Evolutionary conservation across 2,888 invertebrate species (phyloP), one percentile per base, ranked within the genome.

Genomic region (Pachycephus smyrnensis): DNA sequence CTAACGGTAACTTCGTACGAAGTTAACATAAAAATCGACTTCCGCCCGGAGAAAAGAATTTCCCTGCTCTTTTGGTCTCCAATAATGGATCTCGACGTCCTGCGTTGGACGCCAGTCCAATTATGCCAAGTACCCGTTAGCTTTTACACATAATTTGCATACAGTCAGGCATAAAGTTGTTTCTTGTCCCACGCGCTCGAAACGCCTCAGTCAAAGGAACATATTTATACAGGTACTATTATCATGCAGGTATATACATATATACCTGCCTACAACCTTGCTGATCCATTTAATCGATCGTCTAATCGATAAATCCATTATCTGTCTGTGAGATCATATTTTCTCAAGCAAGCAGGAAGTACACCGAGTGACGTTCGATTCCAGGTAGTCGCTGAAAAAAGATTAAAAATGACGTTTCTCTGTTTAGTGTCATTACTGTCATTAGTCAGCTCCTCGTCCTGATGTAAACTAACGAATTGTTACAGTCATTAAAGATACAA

Each of bases 51-150:
- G 9, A 55, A 55, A 55, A 55, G 55, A 55, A 55, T 55, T 55
- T 55, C 55, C 55, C 23, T 55, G 23, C 23, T 55, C 23, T 55
- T 55, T 55, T 23, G 55, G 55, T 55, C 55, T 23, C 55, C 9
- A 55, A 55, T 55, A 55, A 55, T 55, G 55, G 23, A 55, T 55
- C 71, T 32, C 1, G 71, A 2, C 71, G 3, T 33, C 11, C 31
- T 69, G 69, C n/a, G 4, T 69, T n/a, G 69, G n/a, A 36, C n/a
- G 35, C 1, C 55, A n/a, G 30, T 76, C 76, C 69, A 76, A 73
- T 73, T 76, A 76, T 73, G 36, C 73, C n/a, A 23, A 12, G 23
- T 40, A 12, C 15, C 73, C 73, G 73, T 73, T 76, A 76, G n/a
- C 32, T 76, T 73, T 23, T 40, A 73, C 76, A 32, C 4, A 40